Percentiles rank a stretch among this genome's conserved stretches.
Evolutionary conservation across 2,888 invertebrate genomes (phyloP).

Genomic region (Frankliniella fusca): DNA sequence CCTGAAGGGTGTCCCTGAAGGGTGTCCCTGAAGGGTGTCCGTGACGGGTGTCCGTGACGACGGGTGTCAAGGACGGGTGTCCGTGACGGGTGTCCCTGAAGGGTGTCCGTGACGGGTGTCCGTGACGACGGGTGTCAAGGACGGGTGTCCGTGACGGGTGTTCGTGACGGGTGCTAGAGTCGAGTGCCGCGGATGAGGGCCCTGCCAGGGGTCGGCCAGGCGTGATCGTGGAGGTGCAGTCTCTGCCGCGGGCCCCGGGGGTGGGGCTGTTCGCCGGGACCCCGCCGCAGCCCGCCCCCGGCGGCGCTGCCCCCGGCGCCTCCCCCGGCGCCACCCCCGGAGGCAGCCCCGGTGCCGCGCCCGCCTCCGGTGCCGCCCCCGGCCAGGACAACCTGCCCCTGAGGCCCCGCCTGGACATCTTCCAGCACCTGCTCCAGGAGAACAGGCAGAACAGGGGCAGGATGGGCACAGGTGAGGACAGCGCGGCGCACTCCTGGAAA

Average conservation of each 20-base stretch:
- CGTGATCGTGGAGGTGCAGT: neutral
- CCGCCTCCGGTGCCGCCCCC: neutral
- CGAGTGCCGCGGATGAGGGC: neutral
- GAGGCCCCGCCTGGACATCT: neutral
- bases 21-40: neutral
- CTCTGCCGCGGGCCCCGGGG: neutral
- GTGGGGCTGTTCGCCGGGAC: neutral
- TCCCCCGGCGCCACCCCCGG: neutral
- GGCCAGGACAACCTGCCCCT: neutral
- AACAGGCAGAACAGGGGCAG: neutral
- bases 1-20: no score
- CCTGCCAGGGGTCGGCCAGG: neutral
- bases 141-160: neutral
- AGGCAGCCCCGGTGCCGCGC: neutral
- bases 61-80: neutral
- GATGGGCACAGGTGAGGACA: slow-evolving; percentile 13
- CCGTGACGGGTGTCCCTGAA: neutral
- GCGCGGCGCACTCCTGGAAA: no score
- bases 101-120: neutral
- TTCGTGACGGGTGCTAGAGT: neutral
- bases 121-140: neutral
- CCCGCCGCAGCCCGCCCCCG: neutral
- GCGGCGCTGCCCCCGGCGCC: neutral
- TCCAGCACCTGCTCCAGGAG: slow-evolving; percentile 17
- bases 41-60: neutral